Evolutionary conservation across 2,797 vertebrate genomes (phyloP).

Genomic region (Podarcis siculus): DNA sequence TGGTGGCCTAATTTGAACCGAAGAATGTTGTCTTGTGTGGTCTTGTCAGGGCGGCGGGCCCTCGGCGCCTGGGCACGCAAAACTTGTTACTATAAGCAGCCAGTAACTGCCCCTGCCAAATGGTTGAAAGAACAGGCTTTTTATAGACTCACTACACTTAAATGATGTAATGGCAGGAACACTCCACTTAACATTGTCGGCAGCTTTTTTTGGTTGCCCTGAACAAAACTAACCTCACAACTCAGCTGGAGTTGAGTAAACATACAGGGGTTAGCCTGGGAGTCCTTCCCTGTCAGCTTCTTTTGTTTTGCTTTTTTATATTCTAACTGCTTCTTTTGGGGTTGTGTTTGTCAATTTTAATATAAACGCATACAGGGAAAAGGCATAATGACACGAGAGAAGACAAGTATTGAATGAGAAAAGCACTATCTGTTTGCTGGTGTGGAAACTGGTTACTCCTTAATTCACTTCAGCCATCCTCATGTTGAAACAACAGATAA

Average conservation of each 20-base stretch:
- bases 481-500: not conserved
- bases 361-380: not conserved
- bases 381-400: not conserved
- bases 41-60: too few species aligned
- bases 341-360: not conserved
- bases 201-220: not conserved
- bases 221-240: slow-evolving; percentile 5
- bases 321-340: not conserved
- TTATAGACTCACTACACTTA: not conserved
- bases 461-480: not conserved
- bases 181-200: not conserved
- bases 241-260: not conserved
- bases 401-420: not conserved
- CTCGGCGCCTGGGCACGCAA: too few species aligned
- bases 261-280: not conserved
- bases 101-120: not conserved
- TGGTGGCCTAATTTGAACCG: too few species aligned
- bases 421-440: not conserved
- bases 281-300: slow-evolving; percentile 18
- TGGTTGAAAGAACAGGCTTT: not conserved
- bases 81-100: not conserved
- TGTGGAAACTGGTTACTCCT: not conserved
- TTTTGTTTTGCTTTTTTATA: not conserved
- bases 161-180: not conserved
- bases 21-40: too few species aligned